Evolutionary conservation across 2,888 invertebrate genomes (phyloP).

Genomic region (Bursaphelenchus okinawaensis): DNA sequence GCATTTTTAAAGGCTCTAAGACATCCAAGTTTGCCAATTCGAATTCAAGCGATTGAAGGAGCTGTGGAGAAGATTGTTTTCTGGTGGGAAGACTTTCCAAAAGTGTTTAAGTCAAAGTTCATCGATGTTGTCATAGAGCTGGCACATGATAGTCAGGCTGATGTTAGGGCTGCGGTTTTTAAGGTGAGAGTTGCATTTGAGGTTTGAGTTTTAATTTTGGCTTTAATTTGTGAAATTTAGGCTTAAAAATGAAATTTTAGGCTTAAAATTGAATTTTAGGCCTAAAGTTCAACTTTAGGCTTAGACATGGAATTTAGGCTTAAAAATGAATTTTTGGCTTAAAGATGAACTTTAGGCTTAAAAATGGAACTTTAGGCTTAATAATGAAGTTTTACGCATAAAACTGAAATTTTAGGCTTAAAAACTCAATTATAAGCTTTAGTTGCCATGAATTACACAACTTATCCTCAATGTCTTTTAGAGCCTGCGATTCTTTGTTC

Average conservation of each 20-base stretch:
- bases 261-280: neutral
- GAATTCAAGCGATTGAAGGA: neutral
- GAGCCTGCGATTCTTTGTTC: neutral
- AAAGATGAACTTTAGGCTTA: no score
- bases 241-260: neutral
- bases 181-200: neutral
- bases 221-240: neutral
- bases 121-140: neutral
- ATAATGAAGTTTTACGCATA: no score
- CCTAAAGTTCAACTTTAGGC: no score
- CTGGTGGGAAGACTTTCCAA: neutral
- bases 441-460: no score
- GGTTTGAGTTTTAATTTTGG: no score
- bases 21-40: neutral
- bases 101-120: neutral
- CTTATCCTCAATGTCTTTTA: no score
- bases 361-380: no score
- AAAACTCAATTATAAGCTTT: no score
- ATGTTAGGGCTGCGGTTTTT: neutral
- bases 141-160: neutral
- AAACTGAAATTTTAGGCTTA: no score
- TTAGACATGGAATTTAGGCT: neutral
- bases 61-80: neutral
- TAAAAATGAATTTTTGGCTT: neutral
- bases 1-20: neutral